Evolutionary conservation across 2,888 invertebrate species (phyloP), one percentile per base, ranked within the genome.

Genomic region (Harmothoe impar): DNA sequence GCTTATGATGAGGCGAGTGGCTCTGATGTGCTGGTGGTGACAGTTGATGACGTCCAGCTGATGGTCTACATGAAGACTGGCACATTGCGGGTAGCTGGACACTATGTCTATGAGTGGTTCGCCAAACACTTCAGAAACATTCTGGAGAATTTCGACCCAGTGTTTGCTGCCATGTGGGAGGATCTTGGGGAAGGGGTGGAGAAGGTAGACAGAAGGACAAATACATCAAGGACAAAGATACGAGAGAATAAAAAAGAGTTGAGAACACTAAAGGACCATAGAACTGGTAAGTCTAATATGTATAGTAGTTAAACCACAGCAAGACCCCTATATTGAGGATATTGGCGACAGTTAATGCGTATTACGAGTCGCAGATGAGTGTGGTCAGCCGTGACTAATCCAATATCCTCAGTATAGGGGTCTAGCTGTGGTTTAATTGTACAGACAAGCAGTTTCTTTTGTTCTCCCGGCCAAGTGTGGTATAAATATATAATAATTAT

Each of bases 51-150:
- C 72, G 92, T 95, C 20, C 93, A 92, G 0, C 89, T 95, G 0
- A 94, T 93, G 43, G 93, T 95, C 29, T 93, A 93, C 81, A 93
- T 94, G 93, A 91, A 89, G 17, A 93, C 93, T 54, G 95, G 95
- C 23, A 93, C 92, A 25, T 86, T 95, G 90, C 92, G 91, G 81
- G 92, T 95, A 10, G 91, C 93, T 54, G 95, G 95, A 0, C 56
- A 90, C 15, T 93, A 93, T 91, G 94, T 94, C 0, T 92, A 94
- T 25, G 94, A 95, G 88, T 95, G 95, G 95, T 94, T 94, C 92
- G 91, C 93, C 29, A 92, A 92, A 43, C 89, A 92, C 25, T 94
- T 95, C 89, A 91, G 91, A 29, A 91, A 91, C 15, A 91, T 95
- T 1, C 91, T 95, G 91, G 93, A 93, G 15, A 91, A 92, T 15